Evolutionary conservation across 2,797 vertebrate genomes (phyloP), one percentile per base, ranked within the genome.

Genomic region (Alectoris magna): DNA sequence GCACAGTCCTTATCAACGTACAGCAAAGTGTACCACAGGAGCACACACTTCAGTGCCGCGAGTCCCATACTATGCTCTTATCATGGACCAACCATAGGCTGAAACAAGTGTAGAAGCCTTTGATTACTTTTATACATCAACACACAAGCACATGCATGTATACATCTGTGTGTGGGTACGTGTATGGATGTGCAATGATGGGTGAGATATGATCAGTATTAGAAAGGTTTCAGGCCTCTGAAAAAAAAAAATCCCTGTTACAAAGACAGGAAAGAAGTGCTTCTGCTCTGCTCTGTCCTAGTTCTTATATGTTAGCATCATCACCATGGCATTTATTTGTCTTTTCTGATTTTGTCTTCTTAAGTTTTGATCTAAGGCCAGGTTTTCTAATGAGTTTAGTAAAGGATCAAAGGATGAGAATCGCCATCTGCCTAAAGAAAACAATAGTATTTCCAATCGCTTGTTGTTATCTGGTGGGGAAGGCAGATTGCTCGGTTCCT

Each of bases 371-470:
- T 96, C 90, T 93, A 66, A 94, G 84, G 90, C 96, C 96, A 96
- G 91, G 55, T 95, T 96, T 96, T 95, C 82, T 96, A 94, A 96
- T 96, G 92, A 97, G 95, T 96, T 95, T 94, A 96, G 94, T 75
- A 94, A 90, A 84, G 81, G 91, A 97, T 96, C 93, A 96, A 96
- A 96, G 87, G 82, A 84, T 87, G 84, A 84, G 51, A 84, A 68
- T 93, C 84, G 79, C 93, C 94, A 96, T 97, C 95, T 96, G 96
- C 86, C 91, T 94, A 94, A 95, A 94, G 91, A 96, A 95, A 97
- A 94, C 96, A 92, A 95, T 94, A 75, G 67, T 90, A 93, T 90
- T 96, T 95, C 90, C 78, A 84, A 69, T 41, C 71, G 91, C 73
- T 74, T 93, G 96, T 93, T 94, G 89, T 88, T 95, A 94, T 95